Evolutionary conservation across 2,797 vertebrate genomes (phyloP), one percentile per base, ranked within the genome.

Genomic region (Rhinella marina): DNA sequence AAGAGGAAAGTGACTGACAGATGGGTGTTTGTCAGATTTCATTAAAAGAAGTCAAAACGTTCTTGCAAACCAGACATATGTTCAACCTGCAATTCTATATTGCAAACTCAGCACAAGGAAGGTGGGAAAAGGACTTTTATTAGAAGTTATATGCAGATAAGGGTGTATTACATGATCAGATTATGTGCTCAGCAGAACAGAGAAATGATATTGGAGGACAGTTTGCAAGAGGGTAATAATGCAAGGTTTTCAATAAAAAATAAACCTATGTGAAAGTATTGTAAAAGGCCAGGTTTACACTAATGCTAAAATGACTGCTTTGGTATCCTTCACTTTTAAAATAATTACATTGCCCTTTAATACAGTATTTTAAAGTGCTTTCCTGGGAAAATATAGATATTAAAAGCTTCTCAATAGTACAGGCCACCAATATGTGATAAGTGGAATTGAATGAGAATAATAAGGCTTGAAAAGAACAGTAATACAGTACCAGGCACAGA

Each of bases 1-100:
- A 12, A 77, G 54, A 54, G 75, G 11, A 77, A 77, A 52, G 75
- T 77, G 75, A 54, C 75, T 77, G 75, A 77, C 75, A 54, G 75
- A 25, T 50, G 50, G 50, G 50, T 5, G 75, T 54, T 77, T 77
- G 50, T 25, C 72, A 50, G 50, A 50, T 75, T 48, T 50, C 19
- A 50, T 50, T 75, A 0, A 75, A 50, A 7, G 19, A 75, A 70
- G 66, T 75, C 50, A 75, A 50, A 50, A 50, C 11, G 14, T 75
- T 75, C 19, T 50, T 75, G 50, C 2, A 3, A 16, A 54, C 23
- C 50, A 77, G 50, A 76, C 21, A 52, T 73, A 73, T 13, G 7
- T 12, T 50, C 9, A 8, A 12, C 19, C 23, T 5, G 16, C 11
- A 25, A 41, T 21, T 16, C 68, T 41, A 16, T 19, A 19, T 7